phyloP scores from a whole-genome alignment of 2,113 vertebrate genomes.

The Lampris incognitus region DNA sequence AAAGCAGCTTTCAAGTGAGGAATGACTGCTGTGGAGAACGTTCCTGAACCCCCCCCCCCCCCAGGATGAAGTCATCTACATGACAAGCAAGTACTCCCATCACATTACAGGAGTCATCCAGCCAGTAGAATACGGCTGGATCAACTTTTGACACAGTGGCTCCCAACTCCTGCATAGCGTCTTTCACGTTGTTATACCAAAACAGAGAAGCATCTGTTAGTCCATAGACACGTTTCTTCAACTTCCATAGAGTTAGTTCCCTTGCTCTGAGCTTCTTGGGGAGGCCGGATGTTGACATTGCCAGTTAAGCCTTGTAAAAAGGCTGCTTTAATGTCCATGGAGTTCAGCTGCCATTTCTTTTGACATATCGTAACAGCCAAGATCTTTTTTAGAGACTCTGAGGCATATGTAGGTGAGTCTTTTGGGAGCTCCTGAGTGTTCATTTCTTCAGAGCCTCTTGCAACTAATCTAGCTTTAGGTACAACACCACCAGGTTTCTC shows the following conservation, averaged over 20 bases:
- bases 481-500: slow-evolving; percentile 7
- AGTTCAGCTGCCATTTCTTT: slow-evolving; percentile 38
- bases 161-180: slow-evolving; percentile 1
- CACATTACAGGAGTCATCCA: slow-evolving; percentile 24
- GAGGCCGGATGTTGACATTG: slow-evolving; percentile 27
- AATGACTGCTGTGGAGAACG: slow-evolving; percentile 11
- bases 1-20: slow-evolving; percentile 15
- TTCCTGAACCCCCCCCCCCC: slow-evolving; percentile 7
- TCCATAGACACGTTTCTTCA: slow-evolving; percentile 42
- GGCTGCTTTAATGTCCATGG: slow-evolving; percentile 45
- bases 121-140: slow-evolving; percentile 22
- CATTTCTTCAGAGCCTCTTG: slow-evolving; percentile 34
- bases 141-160: background rate
- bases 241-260: slow-evolving; percentile 32
- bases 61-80: slow-evolving; percentile 43
- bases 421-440: slow-evolving; percentile 7
- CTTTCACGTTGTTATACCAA: slow-evolving; percentile 36
- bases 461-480: slow-evolving; percentile 10
- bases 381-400: slow-evolving; percentile 26
- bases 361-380: slow-evolving; percentile 37
- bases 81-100: slow-evolving; percentile 34
- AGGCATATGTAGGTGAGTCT: slow-evolving; percentile 38
- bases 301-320: slow-evolving; percentile 41
- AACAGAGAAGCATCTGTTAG: slow-evolving; percentile 29
- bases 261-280: slow-evolving; percentile 16